phyloP scores from a whole-genome alignment of 2,888 invertebrate species.

The Pilophorus perplexus region DNA sequence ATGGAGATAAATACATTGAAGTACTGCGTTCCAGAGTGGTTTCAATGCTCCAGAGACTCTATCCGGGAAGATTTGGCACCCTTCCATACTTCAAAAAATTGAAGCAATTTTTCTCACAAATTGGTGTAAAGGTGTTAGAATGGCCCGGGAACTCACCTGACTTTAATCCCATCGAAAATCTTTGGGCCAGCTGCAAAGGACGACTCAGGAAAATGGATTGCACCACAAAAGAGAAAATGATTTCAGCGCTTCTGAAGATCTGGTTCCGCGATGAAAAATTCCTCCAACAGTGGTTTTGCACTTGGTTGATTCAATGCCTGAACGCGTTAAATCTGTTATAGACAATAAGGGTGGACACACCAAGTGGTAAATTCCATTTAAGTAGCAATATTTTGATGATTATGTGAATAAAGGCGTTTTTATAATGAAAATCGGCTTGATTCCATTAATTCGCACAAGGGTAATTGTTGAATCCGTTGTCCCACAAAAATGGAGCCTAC shows the following conservation, averaged over 20 bases:
- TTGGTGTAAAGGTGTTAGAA: background rate
- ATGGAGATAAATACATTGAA: no score
- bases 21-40: background rate
- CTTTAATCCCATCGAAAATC: no score
- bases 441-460: no score
- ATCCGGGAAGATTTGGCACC: background rate
- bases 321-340: background rate
- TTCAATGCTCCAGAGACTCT: background rate
- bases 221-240: background rate
- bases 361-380: background rate
- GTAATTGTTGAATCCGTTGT: no score
- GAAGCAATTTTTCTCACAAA: background rate
- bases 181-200: no score
- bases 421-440: background rate
- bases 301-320: background rate
- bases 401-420: background rate
- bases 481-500: no score
- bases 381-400: background rate
- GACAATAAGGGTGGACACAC: background rate
- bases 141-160: background rate
- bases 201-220: conserved; percentile 4
- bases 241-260: background rate
- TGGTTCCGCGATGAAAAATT: conserved; percentile 1
- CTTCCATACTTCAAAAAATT: background rate
- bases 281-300: background rate